Percentiles rank a stretch among this genome's conserved stretches.
Conservation (phyloP, 2,888 invertebrate species). For the Ceraclea dissimilis region DNA sequence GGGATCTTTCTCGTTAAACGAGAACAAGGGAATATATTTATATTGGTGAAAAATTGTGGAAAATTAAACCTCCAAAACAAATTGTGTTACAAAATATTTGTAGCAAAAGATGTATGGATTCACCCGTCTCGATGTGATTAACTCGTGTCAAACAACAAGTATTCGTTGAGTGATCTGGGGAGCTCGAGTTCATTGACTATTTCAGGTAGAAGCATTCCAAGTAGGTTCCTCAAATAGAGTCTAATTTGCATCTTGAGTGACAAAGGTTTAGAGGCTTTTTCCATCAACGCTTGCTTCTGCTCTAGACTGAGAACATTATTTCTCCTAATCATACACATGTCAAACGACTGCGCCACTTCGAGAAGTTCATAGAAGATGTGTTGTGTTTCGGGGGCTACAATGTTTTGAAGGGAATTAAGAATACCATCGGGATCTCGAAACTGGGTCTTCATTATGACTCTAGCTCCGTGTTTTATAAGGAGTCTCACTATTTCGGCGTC, state of each 20-base stretch:
- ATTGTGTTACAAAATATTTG: slow-evolving; percentile 6
- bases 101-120: slow-evolving; percentile 13
- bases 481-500: slow-evolving; percentile 58
- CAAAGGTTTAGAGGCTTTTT: slow-evolving; percentile 59
- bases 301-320: slow-evolving; percentile 56
- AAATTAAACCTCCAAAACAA: slow-evolving; percentile 10
- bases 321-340: slow-evolving; percentile 70
- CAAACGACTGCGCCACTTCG: slow-evolving; percentile 70
- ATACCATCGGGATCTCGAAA: slow-evolving; percentile 79
- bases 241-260: slow-evolving; percentile 59
- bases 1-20: not conserved
- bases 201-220: slow-evolving; percentile 51
- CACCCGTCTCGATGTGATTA: slow-evolving; percentile 30
- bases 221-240: slow-evolving; percentile 48
- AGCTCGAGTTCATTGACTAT: slow-evolving; percentile 53
- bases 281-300: slow-evolving; percentile 58
- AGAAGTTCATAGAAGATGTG: slow-evolving; percentile 59
- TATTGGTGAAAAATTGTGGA: not conserved
- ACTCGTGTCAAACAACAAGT: slow-evolving; percentile 60
- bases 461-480: slow-evolving; percentile 69
- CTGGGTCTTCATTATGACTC: slow-evolving; percentile 75
- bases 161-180: slow-evolving; percentile 58
- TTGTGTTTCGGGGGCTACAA: slow-evolving; percentile 41
- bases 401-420: slow-evolving; percentile 68
- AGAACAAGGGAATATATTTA: not conserved